A percentile compares a stretch with the other conserved stretches of the same genome.
phyloP scores from a whole-genome alignment of 2,797 vertebrate genomes.

The Anniella stebbinsi region DNA sequence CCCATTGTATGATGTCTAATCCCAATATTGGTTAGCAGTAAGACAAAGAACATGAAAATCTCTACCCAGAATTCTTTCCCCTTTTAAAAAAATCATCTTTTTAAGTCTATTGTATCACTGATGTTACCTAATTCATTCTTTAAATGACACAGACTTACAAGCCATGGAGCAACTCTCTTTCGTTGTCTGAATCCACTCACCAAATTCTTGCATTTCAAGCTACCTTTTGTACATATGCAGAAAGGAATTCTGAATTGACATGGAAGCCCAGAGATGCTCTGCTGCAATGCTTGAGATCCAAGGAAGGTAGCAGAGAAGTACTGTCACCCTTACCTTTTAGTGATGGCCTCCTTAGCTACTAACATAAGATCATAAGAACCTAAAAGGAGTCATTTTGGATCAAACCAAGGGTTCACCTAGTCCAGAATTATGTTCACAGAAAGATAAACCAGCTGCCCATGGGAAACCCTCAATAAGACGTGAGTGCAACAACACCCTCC shows the following conservation, averaged over 20 bases:
- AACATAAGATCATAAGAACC: no score
- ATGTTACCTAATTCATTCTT: background rate
- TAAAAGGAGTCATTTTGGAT: no score
- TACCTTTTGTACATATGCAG: background rate
- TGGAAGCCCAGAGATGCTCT: background rate
- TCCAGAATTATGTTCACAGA: no score
- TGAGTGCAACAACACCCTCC: no score
- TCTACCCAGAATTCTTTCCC: background rate
- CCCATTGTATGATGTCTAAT: conserved; percentile 29
- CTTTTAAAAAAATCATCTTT: background rate
- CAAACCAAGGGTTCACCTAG: no score
- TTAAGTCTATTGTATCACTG: background rate
- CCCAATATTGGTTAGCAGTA: background rate
- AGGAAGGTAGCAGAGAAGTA: background rate
- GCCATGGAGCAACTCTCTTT: background rate
- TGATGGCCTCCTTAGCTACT: background rate
- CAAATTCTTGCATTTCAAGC: background rate
- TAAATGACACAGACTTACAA: background rate
- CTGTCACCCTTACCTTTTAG: background rate
- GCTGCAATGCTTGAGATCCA: background rate
- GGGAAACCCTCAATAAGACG: no score
- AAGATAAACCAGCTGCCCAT: no score
- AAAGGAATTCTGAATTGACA: background rate
- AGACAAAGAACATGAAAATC: background rate
- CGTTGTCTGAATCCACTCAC: background rate